A percentile compares a stretch with the other conserved stretches of the same genome.
Conservation (phyloP, 2,113 vertebrate genomes). For the Mastomys coucha region DNA sequence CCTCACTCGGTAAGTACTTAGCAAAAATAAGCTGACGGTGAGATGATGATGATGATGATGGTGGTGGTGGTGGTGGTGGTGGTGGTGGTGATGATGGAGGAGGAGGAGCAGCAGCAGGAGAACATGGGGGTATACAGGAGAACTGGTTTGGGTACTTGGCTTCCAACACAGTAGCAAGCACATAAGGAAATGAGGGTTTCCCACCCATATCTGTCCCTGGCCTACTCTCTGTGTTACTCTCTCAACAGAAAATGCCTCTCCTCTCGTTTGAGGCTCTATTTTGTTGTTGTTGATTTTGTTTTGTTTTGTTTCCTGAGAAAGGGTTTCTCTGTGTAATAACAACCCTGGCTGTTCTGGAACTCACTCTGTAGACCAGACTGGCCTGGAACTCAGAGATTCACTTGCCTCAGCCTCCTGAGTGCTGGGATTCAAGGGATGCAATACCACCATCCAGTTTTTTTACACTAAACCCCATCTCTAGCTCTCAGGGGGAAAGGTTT, state of each 20-base stretch:
- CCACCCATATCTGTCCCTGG: neutral
- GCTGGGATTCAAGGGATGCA: neutral
- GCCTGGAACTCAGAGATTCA: neutral
- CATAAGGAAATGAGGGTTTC: neutral
- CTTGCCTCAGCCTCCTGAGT: neutral
- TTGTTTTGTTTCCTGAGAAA: too few relatives aligned
- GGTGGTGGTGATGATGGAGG: neutral
- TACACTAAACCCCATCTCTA: neutral
- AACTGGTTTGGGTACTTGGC: too few relatives aligned
- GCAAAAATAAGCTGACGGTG: neutral
- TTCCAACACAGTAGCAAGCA: neutral
- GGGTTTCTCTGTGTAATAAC: too few relatives aligned
- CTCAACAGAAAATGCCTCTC: neutral
- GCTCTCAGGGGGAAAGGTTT: neutral
- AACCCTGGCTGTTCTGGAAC: neutral
- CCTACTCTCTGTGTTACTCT: neutral
- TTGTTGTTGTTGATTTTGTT: too few relatives aligned
- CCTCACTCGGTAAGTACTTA: neutral
- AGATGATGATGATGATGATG: too few relatives aligned
- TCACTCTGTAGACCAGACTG: neutral
- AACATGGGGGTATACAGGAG: neutral
- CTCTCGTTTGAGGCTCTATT: neutral
- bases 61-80: neutral
- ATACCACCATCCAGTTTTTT: neutral
- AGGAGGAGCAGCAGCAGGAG: neutral